Conservation (phyloP, 2,797 vertebrate species). For the Pachyuromys duprasi region DNA sequence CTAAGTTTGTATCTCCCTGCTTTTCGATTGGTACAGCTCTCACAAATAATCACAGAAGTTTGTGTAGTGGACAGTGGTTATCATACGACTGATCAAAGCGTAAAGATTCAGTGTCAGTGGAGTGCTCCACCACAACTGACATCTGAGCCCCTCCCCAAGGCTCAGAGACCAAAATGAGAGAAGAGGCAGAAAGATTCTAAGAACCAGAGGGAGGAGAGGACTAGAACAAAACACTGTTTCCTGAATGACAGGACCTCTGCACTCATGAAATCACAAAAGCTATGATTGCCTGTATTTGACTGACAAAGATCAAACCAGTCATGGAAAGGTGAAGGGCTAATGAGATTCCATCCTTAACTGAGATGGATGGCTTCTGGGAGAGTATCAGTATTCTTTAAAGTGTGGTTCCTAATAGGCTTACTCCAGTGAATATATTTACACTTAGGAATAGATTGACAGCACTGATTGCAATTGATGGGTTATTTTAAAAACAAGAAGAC, state of each 20-base stretch:
- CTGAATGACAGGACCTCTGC: background rate
- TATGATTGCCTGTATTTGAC: background rate
- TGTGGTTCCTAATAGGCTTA: background rate
- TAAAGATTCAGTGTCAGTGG: background rate
- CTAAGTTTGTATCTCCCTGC: background rate
- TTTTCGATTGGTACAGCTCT: background rate
- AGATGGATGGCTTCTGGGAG: background rate
- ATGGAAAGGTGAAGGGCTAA: background rate
- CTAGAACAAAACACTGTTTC: background rate
- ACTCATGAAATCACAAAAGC: background rate
- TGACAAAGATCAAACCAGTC: background rate
- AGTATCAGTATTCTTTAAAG: background rate
- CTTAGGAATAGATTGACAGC: background rate
- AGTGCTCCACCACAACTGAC: background rate
- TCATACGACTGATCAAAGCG: background rate
- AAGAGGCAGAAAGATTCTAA: background rate
- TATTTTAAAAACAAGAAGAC: background rate
- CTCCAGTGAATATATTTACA: background rate
- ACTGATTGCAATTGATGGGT: background rate
- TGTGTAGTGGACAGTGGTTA: background rate
- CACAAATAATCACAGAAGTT: background rate
- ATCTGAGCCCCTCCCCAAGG: background rate
- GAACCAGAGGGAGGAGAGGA: background rate
- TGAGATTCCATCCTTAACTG: background rate
- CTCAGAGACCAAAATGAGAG: background rate